Evolutionary conservation across 2,888 invertebrate species (phyloP), one percentile per base, ranked within the genome.

Genomic region (Philonicus albiceps): DNA sequence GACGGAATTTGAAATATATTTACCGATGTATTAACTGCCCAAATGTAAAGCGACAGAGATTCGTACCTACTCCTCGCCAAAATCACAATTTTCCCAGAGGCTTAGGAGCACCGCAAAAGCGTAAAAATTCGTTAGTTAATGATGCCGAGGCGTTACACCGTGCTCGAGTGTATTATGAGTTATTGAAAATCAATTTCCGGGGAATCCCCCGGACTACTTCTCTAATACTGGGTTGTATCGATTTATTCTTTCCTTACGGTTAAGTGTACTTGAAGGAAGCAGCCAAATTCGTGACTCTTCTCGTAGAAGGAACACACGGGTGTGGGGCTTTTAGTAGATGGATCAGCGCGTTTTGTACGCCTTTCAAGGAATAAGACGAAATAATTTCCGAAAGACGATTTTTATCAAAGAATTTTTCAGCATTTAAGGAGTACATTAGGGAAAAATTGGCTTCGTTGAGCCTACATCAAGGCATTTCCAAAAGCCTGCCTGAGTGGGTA

Each of bases 401-500:
- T 81, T 40, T 55, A 34, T 64, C 83, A 83, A 83, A 83, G 37
- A 83, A 64, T 83, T 83, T 83, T 72, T 27, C 83, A 83, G 64
- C 64, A 72, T 83, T 83, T 83, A 37, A n/a, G 34, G 37, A 83
- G 83, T 83, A 34, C 37, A 64, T 83, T 83, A 72, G 40, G 27
- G 55, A 37, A 37, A 34, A 72, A 83, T 83, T 83, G 83, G 72
- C 83, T 83, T 83, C 83, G 34, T 83, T 83, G 83, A 72, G 83
- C 83, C 83, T 72, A 83, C 19, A 64, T 83, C 83, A 83, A 64
- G 83, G 31, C 6, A 55, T 37, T 83, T 64, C 27, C 27, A 34
- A 37, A 34, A n/a, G 16, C 13, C 34, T 22, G 49, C 11, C 34
- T 64, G 34, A 64, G 37, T 31, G 19, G 22, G 37, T 27, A 5